Evolutionary conservation across 1,140 invertebrate species (phyloP), one percentile per base, ranked within the genome.

Genomic region (Heliconius eleuchia): DNA sequence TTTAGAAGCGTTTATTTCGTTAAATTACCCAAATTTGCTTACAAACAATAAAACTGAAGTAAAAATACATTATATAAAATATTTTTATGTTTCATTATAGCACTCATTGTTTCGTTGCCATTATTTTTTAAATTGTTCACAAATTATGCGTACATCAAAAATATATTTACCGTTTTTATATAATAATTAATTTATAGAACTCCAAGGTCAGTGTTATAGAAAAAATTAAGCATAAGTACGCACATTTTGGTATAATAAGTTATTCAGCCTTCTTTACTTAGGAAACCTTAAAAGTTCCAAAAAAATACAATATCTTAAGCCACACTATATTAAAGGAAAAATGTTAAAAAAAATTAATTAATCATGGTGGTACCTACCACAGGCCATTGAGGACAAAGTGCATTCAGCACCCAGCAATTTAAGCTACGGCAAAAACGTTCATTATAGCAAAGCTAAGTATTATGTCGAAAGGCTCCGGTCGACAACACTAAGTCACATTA

Each of bases 401-500:
- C 60, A 66, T 30, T 66, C 60, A 66, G 27, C 60, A 66, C 60
- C 23, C 60, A 18, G 60, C 27, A 66, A 66, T 66, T 66, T 66
- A 30, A 66, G 60, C 13, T 30, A 66, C 60, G 27, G 27, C 60
- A 66, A 66, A 66, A 66, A 66, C 60, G 19, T 66, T 66, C 60
- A 66, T 66, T 66, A 66, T 66, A 16, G 60, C 60, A 66, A 66
- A 66, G 60, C 60, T 66, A 6, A 23, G 11, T 9, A 16, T 30
- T 66, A 66, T 66, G 60, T 66, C 27, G 60, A 66, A 66, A 66
- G 27, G 60, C 13, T 16, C 60, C 60, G 60, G 23, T 66, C 60
- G 60, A 66, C 27, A 66, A 30, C 60, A 66, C 60, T 66, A 66
- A 66, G 27, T 13, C 60, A 30, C 71, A 77, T 72, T 78, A 78